These are phyloP conservation scores for Apus apus DNA, from an alignment of 2,113 vertebrate genomes.

Conservation along the genomic window DNA sequence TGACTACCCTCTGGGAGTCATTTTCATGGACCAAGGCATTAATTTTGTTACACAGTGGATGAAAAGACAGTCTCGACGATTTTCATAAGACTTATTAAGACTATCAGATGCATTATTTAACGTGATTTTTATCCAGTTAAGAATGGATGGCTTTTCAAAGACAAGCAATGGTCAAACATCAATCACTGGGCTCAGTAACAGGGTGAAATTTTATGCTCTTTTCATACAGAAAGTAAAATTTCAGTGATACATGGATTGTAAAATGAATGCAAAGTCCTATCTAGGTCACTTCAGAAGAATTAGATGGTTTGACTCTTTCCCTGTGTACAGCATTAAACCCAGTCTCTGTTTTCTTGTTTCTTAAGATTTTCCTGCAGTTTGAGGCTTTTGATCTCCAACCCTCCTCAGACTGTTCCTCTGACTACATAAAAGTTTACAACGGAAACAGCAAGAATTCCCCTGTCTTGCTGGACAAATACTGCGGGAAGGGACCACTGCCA, in stretches of 20 bases:
- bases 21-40: neutral
- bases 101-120: neutral
- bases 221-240: neutral
- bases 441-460: conserved; percentile 63
- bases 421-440: conserved; percentile 66
- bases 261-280: neutral
- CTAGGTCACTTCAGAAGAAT: neutral
- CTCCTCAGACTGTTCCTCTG: conserved; percentile 55
- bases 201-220: neutral
- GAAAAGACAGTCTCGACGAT: neutral
- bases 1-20: neutral
- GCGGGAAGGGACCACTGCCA: conserved; percentile 44
- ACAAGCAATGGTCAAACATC: neutral
- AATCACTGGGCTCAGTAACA: neutral
- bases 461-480: conserved; percentile 62
- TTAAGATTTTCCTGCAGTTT: conserved; percentile 70
- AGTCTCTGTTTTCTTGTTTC: neutral
- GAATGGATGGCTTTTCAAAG: neutral
- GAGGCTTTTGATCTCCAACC: conserved; percentile 58
- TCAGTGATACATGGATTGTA: neutral
- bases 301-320: neutral
- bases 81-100: neutral
- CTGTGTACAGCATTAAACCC: neutral
- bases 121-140: neutral
- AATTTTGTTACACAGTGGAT: neutral